Conservation (phyloP, 2,888 invertebrate species). For the Agrotis segetum region DNA sequence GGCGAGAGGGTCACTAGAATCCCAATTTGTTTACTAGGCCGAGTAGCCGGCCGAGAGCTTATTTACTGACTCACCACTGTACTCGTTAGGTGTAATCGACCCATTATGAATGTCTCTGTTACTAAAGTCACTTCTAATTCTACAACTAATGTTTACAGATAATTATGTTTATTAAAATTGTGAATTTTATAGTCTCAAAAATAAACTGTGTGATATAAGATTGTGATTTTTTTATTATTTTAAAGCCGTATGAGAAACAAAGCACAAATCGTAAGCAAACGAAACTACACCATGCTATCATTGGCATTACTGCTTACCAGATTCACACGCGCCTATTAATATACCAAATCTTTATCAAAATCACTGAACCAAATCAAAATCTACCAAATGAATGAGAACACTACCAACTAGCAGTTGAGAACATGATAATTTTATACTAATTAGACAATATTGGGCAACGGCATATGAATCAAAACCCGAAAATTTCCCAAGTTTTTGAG, state of each 20-base stretch:
- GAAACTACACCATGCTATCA: not conserved
- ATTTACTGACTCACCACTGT: no score
- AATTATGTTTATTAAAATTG: not conserved
- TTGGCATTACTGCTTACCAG: constrained; percentile 18
- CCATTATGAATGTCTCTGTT: not conserved
- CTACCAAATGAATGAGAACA: constrained; percentile 37
- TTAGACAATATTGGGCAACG: constrained; percentile 55
- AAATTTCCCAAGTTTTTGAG: constrained; percentile 59
- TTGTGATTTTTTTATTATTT: not conserved
- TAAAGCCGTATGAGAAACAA: not conserved
- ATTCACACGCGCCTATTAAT: constrained; percentile 44
- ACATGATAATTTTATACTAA: constrained; percentile 39
- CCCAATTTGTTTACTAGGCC: no score
- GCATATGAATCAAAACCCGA: constrained; percentile 49
- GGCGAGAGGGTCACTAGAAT: no score
- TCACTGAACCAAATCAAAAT: constrained; percentile 36
- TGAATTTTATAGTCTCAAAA: not conserved
- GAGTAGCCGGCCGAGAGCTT: no score
- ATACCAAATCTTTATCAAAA: constrained; percentile 23
- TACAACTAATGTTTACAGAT: not conserved
- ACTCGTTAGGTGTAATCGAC: no score
- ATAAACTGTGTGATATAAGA: not conserved
- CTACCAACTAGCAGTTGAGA: constrained; percentile 19
- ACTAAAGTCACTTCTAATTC: not conserved
- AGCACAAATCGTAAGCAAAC: not conserved